Conservation (phyloP, 2,113 vertebrate genomes). For the Synchiropus splendidus region DNA sequence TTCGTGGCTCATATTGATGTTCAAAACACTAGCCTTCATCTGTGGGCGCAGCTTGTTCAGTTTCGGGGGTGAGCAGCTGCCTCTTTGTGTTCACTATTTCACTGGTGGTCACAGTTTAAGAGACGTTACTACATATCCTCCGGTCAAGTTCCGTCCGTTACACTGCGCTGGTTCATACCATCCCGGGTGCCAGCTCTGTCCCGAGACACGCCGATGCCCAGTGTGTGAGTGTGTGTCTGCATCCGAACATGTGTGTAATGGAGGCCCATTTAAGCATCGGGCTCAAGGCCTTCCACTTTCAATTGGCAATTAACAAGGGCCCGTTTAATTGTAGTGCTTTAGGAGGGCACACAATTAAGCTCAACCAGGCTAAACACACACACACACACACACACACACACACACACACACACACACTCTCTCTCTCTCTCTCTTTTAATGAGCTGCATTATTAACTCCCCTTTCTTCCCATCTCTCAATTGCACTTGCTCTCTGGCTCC, state of each 20-base stretch:
- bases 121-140: no score
- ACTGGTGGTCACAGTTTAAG: no score
- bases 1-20: no score
- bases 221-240: constrained; percentile 13
- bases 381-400: constrained; percentile 14
- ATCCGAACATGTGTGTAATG: constrained; percentile 15
- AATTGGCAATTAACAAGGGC: constrained; percentile 54
- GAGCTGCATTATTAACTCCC: constrained; percentile 24
- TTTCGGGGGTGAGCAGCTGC: no score
- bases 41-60: no score
- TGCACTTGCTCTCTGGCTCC: constrained; percentile 11
- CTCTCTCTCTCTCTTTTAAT: constrained; percentile 30
- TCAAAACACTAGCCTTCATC: no score
- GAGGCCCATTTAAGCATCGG: constrained; percentile 31
- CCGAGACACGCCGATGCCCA: no score
- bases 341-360: constrained; percentile 53
- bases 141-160: no score
- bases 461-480: constrained; percentile 23
- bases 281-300: constrained; percentile 38
- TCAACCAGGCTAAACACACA: constrained; percentile 29
- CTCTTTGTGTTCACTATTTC: no score
- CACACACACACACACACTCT: constrained; percentile 11
- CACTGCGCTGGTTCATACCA: no score
- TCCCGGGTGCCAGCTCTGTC: no score
- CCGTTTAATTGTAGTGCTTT: constrained; percentile 51